Conservation (phyloP, 2,113 vertebrate genomes). For the Anguilla japonica region DNA sequence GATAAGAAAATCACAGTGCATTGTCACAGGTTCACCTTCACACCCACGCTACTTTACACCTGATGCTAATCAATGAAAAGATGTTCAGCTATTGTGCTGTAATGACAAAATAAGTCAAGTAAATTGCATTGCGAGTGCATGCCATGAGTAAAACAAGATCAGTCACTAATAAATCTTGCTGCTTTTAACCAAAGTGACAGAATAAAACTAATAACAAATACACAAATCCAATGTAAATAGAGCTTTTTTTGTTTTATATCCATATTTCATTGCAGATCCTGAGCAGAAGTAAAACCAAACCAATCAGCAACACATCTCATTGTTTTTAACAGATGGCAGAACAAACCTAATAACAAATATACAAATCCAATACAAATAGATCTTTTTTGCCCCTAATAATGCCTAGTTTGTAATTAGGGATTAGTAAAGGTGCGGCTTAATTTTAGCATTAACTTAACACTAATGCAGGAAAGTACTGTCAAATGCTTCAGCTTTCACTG, state of each 20-base stretch:
- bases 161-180: background rate
- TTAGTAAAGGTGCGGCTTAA: background rate
- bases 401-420: background rate
- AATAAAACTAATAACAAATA: background rate
- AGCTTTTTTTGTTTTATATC: background rate
- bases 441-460: background rate
- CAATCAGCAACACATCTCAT: background rate
- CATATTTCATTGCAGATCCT: background rate
- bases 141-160: background rate
- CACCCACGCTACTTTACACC: background rate
- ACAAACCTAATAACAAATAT: background rate
- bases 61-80: background rate
- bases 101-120: background rate
- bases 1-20: background rate
- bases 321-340: background rate
- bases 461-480: background rate
- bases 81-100: background rate
- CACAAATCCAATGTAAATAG: background rate
- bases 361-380: background rate
- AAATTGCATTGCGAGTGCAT: background rate
- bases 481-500: background rate
- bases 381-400: background rate
- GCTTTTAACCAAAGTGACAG: background rate
- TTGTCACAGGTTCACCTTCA: background rate
- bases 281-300: background rate